Conservation (phyloP, 1,140 invertebrate species). For the Temnothorax curvispinosus region DNA sequence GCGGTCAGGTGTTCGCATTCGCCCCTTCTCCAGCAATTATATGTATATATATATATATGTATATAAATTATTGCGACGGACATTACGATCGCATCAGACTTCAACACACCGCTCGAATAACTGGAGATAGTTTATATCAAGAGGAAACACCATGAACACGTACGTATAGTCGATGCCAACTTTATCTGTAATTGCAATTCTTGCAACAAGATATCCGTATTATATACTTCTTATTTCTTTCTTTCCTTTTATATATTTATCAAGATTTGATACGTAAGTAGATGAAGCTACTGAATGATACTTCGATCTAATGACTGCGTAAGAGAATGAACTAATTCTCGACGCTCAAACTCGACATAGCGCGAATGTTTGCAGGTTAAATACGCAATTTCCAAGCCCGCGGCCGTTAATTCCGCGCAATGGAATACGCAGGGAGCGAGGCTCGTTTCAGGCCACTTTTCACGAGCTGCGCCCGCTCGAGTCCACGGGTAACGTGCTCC, state of each 20-base stretch:
- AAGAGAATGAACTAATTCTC: slow-evolving; percentile 13
- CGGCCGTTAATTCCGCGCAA: slow-evolving; percentile 66
- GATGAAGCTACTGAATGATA: slow-evolving; percentile 3
- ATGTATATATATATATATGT: neutral
- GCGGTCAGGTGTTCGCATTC: slow-evolving; percentile 27
- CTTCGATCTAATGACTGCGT: neutral
- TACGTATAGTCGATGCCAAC: neutral
- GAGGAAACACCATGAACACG: neutral
- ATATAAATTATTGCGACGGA: slow-evolving; percentile 19
- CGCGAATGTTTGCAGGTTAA: slow-evolving; percentile 24
- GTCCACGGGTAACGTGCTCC: neutral
- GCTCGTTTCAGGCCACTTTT: slow-evolving; percentile 73
- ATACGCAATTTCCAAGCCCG: slow-evolving; percentile 38
- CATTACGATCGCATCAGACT: slow-evolving; percentile 5
- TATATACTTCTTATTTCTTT: neutral
- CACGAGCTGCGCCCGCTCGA: slow-evolving; percentile 57
- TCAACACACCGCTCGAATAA: neutral
- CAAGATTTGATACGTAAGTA: neutral
- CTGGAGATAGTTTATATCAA: neutral
- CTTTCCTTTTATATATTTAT: neutral
- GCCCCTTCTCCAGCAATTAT: slow-evolving; percentile 30
- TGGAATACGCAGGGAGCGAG: slow-evolving; percentile 48
- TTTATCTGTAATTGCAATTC: neutral
- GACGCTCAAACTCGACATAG: neutral
- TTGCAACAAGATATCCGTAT: neutral